phyloP scores from a whole-genome alignment of 2,888 invertebrate species.

The Parochlus steinenii region DNA sequence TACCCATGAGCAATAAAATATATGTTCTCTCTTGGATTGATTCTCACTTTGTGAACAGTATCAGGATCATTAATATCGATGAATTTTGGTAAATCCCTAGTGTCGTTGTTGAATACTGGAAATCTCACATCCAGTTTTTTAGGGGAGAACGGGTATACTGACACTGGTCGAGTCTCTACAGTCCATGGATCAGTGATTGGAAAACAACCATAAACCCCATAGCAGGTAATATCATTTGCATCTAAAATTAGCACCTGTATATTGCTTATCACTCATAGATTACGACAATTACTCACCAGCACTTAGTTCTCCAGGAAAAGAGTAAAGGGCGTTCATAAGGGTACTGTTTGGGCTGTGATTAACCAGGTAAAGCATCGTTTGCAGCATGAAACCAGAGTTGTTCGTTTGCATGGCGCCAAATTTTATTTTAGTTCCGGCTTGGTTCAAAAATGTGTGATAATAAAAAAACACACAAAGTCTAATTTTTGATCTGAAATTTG shows the following conservation, averaged over 20 bases:
- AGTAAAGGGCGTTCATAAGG: slow-evolving; percentile 19
- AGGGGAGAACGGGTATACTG: slow-evolving; percentile 42
- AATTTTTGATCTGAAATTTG: too few relatives aligned
- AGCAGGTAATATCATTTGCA: slow-evolving; percentile 43
- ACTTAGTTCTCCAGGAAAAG: background rate
- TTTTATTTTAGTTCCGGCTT: too few relatives aligned
- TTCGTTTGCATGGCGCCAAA: too few relatives aligned
- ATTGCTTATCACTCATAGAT: background rate
- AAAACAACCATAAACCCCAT: slow-evolving; percentile 66
- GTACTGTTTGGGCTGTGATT: slow-evolving; percentile 22
- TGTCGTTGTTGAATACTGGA: slow-evolving; percentile 38
- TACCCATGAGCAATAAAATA: slow-evolving; percentile 77
- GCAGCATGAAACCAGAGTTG: slow-evolving; percentile 27
- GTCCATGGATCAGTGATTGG: slow-evolving; percentile 63
- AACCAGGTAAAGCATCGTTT: slow-evolving; percentile 30
- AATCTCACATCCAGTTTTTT: slow-evolving; percentile 39
- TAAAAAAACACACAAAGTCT: too few relatives aligned
- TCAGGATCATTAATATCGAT: slow-evolving; percentile 50
- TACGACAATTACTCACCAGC: too few relatives aligned
- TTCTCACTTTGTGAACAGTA: slow-evolving; percentile 41
- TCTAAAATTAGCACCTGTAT: slow-evolving; percentile 22
- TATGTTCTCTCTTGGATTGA: slow-evolving; percentile 45
- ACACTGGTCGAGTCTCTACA: slow-evolving; percentile 58
- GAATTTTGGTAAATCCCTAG: slow-evolving; percentile 35
- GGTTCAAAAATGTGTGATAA: too few relatives aligned